Conservation (phyloP, 1,140 invertebrate genomes). For the Zaprionus vittiger region DNA sequence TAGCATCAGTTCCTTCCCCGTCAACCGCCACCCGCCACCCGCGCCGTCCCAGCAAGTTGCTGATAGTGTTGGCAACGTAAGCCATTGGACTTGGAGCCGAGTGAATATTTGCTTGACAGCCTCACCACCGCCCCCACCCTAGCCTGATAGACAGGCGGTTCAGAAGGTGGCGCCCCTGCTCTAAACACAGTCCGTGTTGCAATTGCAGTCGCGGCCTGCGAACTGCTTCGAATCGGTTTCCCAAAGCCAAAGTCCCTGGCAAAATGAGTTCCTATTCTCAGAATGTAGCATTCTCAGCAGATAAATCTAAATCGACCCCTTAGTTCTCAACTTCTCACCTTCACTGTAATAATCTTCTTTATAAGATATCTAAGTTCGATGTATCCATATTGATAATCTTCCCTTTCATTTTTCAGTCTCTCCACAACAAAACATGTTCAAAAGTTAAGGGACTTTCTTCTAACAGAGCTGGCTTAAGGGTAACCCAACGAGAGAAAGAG, state of each 20-base stretch:
- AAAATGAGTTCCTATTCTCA: background rate
- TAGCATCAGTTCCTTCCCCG: background rate
- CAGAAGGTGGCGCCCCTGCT: constrained; percentile 34
- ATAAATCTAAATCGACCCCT: background rate
- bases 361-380: background rate
- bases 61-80: constrained; percentile 19
- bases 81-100: background rate
- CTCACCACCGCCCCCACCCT: background rate
- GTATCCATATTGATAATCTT: background rate
- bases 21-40: constrained; percentile 16
- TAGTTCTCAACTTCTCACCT: background rate
- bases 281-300: background rate
- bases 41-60: constrained; percentile 10
- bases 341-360: background rate
- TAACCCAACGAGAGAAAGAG: background rate
- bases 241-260: background rate
- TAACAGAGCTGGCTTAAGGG: background rate
- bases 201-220: constrained; percentile 34
- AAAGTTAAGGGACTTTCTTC: background rate
- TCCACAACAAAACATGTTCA: background rate
- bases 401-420: background rate
- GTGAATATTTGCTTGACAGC: background rate
- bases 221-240: constrained; percentile 65
- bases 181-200: background rate
- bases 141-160: constrained; percentile 37